phyloP scores from a whole-genome alignment of 1,140 invertebrate species.

The Drosophila bifasciata region DNA sequence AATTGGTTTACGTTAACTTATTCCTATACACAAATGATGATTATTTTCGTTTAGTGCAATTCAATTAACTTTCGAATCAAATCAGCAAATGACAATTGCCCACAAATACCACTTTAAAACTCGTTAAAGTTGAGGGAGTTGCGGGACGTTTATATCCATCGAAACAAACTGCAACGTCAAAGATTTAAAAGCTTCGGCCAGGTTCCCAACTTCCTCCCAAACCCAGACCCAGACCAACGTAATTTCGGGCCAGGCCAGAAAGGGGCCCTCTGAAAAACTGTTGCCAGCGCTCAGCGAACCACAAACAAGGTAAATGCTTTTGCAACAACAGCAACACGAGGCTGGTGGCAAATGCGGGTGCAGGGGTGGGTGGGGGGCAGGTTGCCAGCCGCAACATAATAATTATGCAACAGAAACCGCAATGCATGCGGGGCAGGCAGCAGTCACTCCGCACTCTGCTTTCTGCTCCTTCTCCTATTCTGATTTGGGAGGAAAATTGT shows the following conservation, averaged over 20 bases:
- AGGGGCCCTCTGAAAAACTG: conserved; percentile 65
- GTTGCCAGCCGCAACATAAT: conserved; percentile 73
- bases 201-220: not conserved
- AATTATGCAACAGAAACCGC: conserved; percentile 82
- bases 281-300: conserved; percentile 66
- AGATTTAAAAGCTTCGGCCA: conserved; percentile 63
- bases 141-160: not conserved
- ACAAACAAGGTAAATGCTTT: conserved; percentile 81
- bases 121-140: conserved; percentile 23
- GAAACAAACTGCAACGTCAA: conserved; percentile 60
- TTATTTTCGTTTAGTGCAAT: conserved; percentile 15
- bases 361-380: conserved; percentile 3
- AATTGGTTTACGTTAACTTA: no score
- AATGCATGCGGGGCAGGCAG: conserved; percentile 70
- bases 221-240: conserved; percentile 55
- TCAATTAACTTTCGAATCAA: conserved; percentile 16
- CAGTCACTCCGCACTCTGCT: conserved; percentile 18
- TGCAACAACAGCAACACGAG: conserved; percentile 66
- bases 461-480: conserved; percentile 8
- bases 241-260: conserved; percentile 51
- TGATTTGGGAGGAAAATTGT: conserved; percentile 71
- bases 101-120: conserved; percentile 51
- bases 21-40: not conserved
- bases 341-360: conserved; percentile 37
- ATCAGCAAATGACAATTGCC: conserved; percentile 1